Percentiles rank a stretch among this genome's conserved stretches.
These are phyloP conservation scores for Accipiter virgatus DNA, from an alignment of 2,113 vertebrate species.

Conservation along the genomic window DNA sequence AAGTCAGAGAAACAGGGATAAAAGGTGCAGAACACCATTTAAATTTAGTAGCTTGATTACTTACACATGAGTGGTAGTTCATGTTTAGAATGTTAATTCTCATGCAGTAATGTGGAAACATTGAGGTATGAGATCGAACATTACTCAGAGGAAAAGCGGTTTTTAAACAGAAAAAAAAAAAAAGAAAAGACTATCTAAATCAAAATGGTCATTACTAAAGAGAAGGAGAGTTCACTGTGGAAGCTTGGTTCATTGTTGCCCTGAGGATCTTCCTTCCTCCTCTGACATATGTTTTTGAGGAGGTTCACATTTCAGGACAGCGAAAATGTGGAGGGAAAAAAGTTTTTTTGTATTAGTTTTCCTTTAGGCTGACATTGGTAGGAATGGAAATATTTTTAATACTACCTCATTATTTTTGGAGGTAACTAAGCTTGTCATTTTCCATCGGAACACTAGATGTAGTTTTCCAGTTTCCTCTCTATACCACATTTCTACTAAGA, in stretches of 20 bases:
- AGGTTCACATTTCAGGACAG: not conserved
- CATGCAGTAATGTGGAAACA: not conserved
- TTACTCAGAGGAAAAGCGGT: not conserved
- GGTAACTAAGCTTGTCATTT: slow-evolving; percentile 6
- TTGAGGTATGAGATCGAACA: not conserved
- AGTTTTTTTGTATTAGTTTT: slow-evolving; percentile 9
- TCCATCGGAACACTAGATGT: not conserved
- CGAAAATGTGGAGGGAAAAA: not conserved
- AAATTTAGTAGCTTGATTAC: not conserved
- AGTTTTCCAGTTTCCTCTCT: slow-evolving; percentile 39
- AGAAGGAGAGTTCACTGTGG: not conserved
- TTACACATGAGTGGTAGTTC: not conserved
- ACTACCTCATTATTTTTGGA: slow-evolving; percentile 6
- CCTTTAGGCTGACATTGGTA: not conserved
- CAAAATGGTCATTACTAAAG: not conserved
- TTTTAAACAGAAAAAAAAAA: not conserved
- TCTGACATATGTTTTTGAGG: not conserved
- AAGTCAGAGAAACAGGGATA: not conserved
- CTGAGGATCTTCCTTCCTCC: not conserved
- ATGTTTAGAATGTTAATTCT: not conserved
- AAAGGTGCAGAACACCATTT: not conserved
- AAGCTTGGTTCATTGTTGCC: not conserved
- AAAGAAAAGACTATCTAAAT: not conserved
- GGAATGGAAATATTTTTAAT: slow-evolving; percentile 40
- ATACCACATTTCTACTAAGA: not conserved